These are phyloP conservation scores for Chaetura pelagica DNA, from an alignment of 2,113 vertebrate species.

Conservation along the genomic window DNA sequence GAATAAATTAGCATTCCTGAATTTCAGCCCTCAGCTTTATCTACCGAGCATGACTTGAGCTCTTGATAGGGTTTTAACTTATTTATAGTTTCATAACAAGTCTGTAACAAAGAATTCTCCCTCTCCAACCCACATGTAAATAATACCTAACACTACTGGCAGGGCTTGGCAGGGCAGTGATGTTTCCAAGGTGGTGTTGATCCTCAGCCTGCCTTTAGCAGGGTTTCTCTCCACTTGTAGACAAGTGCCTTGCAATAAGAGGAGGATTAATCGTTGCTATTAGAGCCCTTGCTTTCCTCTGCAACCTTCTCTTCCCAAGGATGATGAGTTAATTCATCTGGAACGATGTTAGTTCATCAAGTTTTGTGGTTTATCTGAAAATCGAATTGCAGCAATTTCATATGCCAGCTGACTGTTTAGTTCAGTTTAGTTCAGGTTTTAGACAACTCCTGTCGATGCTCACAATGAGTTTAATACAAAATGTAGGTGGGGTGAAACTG, in stretches of 20 bases:
- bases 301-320: slow-evolving; percentile 47
- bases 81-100: not conserved
- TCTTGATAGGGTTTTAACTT: slow-evolving; percentile 10
- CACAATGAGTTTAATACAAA: not conserved
- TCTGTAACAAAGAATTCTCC: not conserved
- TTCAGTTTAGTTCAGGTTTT: slow-evolving; percentile 17
- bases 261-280: slow-evolving; percentile 58
- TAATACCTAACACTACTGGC: not conserved
- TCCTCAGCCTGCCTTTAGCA: not conserved
- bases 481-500: not conserved
- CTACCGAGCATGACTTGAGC: not conserved
- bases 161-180: not conserved
- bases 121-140: not conserved
- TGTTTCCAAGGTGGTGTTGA: not conserved
- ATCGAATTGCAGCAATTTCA: slow-evolving; percentile 73
- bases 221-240: not conserved
- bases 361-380: slow-evolving; percentile 74
- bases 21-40: not conserved
- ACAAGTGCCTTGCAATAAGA: not conserved
- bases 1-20: slow-evolving; percentile 21
- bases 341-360: slow-evolving; percentile 73
- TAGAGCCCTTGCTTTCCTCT: not conserved
- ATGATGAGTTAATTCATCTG: slow-evolving; percentile 75
- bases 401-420: slow-evolving; percentile 63
- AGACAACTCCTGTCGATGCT: slow-evolving; percentile 24